Evolutionary conservation across 2,113 vertebrate genomes (phyloP).

Genomic region (Solea solea): DNA sequence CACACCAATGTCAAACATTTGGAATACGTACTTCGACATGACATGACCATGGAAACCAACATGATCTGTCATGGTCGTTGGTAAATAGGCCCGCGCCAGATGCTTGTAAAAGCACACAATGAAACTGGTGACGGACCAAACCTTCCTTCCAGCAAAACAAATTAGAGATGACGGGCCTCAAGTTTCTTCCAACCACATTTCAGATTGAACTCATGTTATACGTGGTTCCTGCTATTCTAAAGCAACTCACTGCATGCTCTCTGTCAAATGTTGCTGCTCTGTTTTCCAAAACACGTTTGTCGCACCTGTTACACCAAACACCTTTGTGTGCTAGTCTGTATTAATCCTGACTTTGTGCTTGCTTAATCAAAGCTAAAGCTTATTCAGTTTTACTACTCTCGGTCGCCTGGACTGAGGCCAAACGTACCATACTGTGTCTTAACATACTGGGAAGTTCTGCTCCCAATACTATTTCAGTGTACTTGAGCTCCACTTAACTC

Average conservation of each 20-base stretch:
- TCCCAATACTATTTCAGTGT: constrained; percentile 49
- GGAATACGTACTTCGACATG: constrained; percentile 21
- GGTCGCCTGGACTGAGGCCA: constrained; percentile 30
- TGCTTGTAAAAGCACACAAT: constrained; percentile 12
- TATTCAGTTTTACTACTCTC: constrained; percentile 9
- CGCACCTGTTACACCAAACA: no score
- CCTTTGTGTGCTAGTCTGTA: background rate
- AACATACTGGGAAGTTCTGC: constrained; percentile 5
- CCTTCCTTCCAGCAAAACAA: constrained; percentile 5
- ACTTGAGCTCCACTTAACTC: constrained; percentile 50
- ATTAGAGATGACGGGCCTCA: constrained; percentile 19
- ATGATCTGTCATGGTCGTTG: constrained; percentile 13
- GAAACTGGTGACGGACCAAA: constrained; percentile 21
- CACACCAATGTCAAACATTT: constrained; percentile 10
- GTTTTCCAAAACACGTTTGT: background rate
- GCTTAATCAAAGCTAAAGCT: background rate
- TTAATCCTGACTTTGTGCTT: background rate
- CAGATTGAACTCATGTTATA: constrained; percentile 5
- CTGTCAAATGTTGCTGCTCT: background rate
- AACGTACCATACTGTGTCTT: constrained; percentile 7
- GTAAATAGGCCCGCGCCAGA: constrained; percentile 1
- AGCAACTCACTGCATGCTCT: constrained; percentile 5
- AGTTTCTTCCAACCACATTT: constrained; percentile 18
- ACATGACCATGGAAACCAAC: constrained; percentile 22
- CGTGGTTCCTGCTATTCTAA: constrained; percentile 3